Percentiles rank a stretch among this genome's conserved stretches.
Conservation (phyloP, 2,797 vertebrate species). For the Anomalospiza imberbis region DNA sequence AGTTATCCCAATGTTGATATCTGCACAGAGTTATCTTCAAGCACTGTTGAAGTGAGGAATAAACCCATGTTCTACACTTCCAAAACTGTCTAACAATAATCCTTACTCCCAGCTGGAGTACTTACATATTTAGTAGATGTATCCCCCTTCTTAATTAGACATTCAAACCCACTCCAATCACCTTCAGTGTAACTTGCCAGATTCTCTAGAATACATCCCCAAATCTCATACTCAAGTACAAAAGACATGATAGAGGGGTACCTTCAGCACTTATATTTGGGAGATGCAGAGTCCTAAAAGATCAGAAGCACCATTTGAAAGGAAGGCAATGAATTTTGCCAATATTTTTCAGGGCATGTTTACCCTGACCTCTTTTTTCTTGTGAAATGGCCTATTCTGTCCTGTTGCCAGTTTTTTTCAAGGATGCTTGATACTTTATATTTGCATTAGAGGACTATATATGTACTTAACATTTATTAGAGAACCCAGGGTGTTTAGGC, state of each 20-base stretch:
- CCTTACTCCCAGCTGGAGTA: neutral
- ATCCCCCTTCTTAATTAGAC: neutral
- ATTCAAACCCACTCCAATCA: neutral
- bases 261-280: neutral
- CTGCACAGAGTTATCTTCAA: neutral
- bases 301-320: neutral
- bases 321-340: neutral
- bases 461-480: neutral
- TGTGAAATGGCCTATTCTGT: neutral
- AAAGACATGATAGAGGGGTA: neutral
- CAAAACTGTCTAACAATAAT: neutral
- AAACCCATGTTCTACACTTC: neutral
- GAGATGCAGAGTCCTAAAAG: neutral
- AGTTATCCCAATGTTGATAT: neutral
- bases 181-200: neutral
- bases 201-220: neutral
- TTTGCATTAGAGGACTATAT: neutral
- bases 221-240: neutral
- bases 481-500: neutral
- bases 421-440: neutral
- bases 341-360: neutral
- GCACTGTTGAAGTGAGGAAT: neutral
- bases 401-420: neutral
- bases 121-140: neutral
- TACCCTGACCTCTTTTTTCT: neutral